Evolutionary conservation across 2,797 vertebrate species (phyloP), one percentile per base, ranked within the genome.

Genomic region (Periparus ater): DNA sequence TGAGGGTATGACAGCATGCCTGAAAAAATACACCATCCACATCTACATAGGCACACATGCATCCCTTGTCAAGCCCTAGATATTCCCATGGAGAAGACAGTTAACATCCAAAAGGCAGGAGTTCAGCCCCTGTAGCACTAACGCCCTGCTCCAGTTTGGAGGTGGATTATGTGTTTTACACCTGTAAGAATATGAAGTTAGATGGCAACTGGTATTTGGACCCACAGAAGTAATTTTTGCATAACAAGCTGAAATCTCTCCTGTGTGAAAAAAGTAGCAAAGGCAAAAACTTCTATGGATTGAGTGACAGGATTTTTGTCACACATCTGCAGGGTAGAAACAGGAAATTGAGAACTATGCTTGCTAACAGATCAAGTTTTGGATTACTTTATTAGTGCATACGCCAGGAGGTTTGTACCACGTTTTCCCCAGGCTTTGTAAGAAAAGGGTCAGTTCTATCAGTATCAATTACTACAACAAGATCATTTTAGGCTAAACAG

Each of bases 241-340:
- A 14, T 36, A 81, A 94, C 79, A 95, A 97, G 82, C 68, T 80
- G 89, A 96, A 93, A 94, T 86, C 55, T 81, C 75, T 97, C 62
- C 85, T 60, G 30, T 76, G 72, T 80, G 90, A 78, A 96, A 96
- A 94, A 95, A 92, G 85, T 51, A 96, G 80, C 72, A 84, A 95
- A 97, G 95, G 95, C 94, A 96, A 96, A 96, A 97, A 91, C 63
- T 83, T 97, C 95, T 95, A 89, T 94, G 93, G 96, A 81, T 45
- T 57, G 19, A 87, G 88, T 67, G 96, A 93, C 91, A 98, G 95
- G 93, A 96, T 42, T 85, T 95, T 67, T 71, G 91, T 88, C 91
- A 91, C 73, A 6, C 86, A 47, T 44, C 81, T 91, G 80, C 15
- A 27, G 50, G 90, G 91, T 6, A 87, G 79, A 93, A 92, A 95